Evolutionary conservation across 2,888 invertebrate genomes (phyloP).

Genomic region (Sericinus montela): DNA sequence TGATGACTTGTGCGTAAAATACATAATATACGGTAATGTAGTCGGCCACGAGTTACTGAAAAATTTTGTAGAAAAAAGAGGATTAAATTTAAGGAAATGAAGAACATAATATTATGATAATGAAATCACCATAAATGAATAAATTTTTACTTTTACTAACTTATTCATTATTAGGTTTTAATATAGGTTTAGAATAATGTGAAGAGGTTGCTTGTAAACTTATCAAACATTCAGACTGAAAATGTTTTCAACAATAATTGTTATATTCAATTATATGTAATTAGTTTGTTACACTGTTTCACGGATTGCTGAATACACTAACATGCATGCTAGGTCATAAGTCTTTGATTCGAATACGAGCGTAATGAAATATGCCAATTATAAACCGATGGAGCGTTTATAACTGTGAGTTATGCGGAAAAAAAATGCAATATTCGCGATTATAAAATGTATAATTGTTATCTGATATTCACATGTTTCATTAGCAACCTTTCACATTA

Average conservation of each 20-base stretch:
- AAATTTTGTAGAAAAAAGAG: slow-evolving; percentile 5
- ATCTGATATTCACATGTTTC: too few species aligned
- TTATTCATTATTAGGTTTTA: slow-evolving; percentile 10
- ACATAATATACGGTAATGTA: slow-evolving; percentile 8
- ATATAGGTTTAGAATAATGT: slow-evolving; percentile 3
- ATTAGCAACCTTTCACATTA: slow-evolving; percentile 5
- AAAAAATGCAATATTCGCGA: too few species aligned
- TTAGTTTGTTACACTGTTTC: too few species aligned
- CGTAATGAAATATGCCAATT: too few species aligned
- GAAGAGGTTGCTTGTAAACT: slow-evolving; percentile 5
- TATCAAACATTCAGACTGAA: not conserved
- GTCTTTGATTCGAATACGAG: too few species aligned
- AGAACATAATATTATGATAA: slow-evolving; percentile 7
- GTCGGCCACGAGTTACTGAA: slow-evolving; percentile 1
- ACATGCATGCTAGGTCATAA: too few species aligned
- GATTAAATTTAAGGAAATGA: not conserved
- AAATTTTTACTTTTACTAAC: not conserved
- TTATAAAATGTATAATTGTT: too few species aligned
- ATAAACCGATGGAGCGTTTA: too few species aligned
- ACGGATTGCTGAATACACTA: too few species aligned
- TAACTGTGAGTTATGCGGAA: too few species aligned
- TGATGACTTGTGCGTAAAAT: slow-evolving; percentile 6
- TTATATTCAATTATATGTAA: too few species aligned
- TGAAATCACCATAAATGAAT: slow-evolving; percentile 5
- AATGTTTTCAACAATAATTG: too few species aligned